phyloP scores from a whole-genome alignment of 1,140 invertebrate species.

The Achatina immaculata region DNA sequence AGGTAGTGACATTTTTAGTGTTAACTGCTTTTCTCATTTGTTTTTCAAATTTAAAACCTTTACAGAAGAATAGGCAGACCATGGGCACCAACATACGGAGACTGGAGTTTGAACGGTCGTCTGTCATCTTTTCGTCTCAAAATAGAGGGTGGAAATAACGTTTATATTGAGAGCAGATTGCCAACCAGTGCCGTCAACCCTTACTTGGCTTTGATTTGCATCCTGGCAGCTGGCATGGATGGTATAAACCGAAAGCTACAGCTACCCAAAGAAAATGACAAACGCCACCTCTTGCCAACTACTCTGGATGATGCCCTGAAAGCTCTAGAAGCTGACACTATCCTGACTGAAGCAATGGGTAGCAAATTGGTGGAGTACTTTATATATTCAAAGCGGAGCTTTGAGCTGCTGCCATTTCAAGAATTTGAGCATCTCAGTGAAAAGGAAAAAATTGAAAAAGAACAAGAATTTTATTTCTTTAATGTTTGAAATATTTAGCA shows the following conservation, averaged over 20 bases:
- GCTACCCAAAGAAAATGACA: neutral
- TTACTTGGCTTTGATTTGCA: neutral
- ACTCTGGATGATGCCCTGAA: constrained; percentile 26
- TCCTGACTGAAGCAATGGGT: constrained; percentile 14
- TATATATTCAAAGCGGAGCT: neutral
- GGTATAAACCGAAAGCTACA: neutral
- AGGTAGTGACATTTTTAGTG: no score
- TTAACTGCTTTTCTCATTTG: no score
- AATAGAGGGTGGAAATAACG: neutral
- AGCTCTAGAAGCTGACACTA: constrained; percentile 27
- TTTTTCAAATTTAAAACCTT: neutral
- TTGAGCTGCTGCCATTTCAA: constrained; percentile 11
- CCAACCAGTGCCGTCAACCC: neutral
- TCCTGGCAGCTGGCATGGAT: neutral
- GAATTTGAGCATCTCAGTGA: neutral
- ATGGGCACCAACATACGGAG: neutral
- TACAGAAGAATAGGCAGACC: neutral
- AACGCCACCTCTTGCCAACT: neutral
- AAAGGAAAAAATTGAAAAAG: neutral
- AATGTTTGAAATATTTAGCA: neutral
- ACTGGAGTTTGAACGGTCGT: neutral
- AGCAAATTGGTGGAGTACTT: constrained; percentile 24
- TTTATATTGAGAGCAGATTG: constrained; percentile 16
- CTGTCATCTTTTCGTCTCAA: constrained; percentile 5
- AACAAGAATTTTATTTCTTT: neutral